Conservation (phyloP, 1,140 invertebrate genomes). For the Cydia fagiglandana region DNA sequence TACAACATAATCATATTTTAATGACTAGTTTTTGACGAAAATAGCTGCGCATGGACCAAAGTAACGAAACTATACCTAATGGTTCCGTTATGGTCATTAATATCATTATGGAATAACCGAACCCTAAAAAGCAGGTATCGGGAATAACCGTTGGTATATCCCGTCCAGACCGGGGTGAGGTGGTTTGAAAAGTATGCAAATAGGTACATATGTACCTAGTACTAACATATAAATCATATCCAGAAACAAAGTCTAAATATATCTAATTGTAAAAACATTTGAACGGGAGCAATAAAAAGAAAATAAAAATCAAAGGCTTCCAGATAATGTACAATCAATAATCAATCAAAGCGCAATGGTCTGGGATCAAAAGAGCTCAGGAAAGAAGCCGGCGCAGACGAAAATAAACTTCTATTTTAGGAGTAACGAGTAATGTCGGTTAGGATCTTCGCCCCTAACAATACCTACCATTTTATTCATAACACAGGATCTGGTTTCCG, state of each 20-base stretch:
- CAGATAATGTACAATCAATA: not conserved
- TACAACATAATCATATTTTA: no score
- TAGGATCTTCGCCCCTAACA: not conserved
- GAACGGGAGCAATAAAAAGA: not conserved
- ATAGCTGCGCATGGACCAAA: no score
- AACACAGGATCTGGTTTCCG: not conserved
- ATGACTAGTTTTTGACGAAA: no score
- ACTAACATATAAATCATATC: not conserved
- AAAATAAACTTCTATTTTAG: slow-evolving; percentile 22
- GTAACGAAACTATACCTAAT: no score
- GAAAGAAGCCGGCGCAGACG: slow-evolving; percentile 8
- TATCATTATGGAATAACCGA: no score
- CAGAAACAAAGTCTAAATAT: not conserved
- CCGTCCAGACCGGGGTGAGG: no score
- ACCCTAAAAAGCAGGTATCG: no score
- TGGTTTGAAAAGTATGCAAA: no score
- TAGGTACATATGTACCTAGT: no score
- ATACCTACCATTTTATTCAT: not conserved
- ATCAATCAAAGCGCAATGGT: slow-evolving; percentile 14
- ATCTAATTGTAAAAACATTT: not conserved
- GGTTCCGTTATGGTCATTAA: no score
- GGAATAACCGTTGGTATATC: no score
- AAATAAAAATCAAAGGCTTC: slow-evolving; percentile 16
- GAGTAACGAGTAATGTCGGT: not conserved
- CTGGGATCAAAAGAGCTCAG: not conserved